These are phyloP conservation scores for Atethmia centrago DNA, from an alignment of 2,888 invertebrate genomes.

Conservation along the genomic window DNA sequence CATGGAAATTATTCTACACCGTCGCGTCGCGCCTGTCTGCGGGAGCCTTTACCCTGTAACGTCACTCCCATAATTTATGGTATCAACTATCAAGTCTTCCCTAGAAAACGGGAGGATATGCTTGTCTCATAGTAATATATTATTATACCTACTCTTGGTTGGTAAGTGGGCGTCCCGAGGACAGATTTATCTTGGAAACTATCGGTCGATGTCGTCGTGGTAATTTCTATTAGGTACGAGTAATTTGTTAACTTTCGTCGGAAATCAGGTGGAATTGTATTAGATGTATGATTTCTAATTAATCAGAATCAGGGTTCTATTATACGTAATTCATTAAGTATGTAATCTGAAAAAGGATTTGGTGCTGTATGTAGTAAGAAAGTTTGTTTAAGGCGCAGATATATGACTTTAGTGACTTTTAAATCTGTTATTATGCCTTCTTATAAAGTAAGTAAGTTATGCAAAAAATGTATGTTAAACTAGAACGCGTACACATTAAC, in stretches of 20 bases:
- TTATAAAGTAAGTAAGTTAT: too few relatives aligned
- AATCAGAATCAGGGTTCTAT: neutral
- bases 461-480: too few relatives aligned
- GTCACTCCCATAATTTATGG: slow-evolving; percentile 58
- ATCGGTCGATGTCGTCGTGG: slow-evolving; percentile 10
- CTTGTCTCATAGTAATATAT: slow-evolving; percentile 55
- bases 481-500: too few relatives aligned
- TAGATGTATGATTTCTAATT: slow-evolving; percentile 5
- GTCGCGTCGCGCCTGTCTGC: too few relatives aligned
- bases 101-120: slow-evolving; percentile 56
- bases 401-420: too few relatives aligned
- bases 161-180: slow-evolving; percentile 62
- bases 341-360: too few relatives aligned
- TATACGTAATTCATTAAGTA: neutral
- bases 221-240: slow-evolving; percentile 45
- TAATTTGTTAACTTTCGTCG: slow-evolving; percentile 49
- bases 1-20: too few relatives aligned
- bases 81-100: slow-evolving; percentile 41
- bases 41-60: slow-evolving; percentile 40
- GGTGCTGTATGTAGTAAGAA: too few relatives aligned
- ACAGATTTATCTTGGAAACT: slow-evolving; percentile 70
- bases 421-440: too few relatives aligned
- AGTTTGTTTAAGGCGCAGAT: too few relatives aligned
- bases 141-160: slow-evolving; percentile 52
- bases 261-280: slow-evolving; percentile 16